Evolutionary conservation across 2,113 vertebrate species (phyloP), one percentile per base, ranked within the genome.

Genomic region (Buteo buteo): DNA sequence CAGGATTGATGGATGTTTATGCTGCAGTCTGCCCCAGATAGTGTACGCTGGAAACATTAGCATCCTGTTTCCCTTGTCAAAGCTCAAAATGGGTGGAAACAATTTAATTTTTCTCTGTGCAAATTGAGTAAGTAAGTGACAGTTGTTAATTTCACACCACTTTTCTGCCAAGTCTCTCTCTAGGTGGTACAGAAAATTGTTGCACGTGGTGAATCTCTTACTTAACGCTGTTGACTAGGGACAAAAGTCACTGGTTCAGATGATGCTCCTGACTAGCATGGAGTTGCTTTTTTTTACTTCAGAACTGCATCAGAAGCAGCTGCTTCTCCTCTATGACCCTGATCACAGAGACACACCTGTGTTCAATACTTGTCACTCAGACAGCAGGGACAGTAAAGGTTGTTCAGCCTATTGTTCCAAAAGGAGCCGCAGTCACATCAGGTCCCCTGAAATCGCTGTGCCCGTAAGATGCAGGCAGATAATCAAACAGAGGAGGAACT

Each of bases 21-120:
- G 71, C 32, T 92, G 36, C 79, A 83, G 47, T 62, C 50, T 44
- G 66, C 28, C 38, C 81, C 74, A 93, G 76, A 79, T 32, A 82
- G 25, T 49, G 26, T 44, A 45, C n/a, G 45, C 72, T 92, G 71
- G 77, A 90, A 95, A 58, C 22, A 87, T 92, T 88, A 92, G 42
- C 84, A 95, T 93, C 84, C 65, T 86, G 24, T 83, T 97, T 96
- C 72, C 82, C 70, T 94, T 96, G 82, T 95, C 90, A 96, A 86
- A 92, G 76, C 61, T 76, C 62, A 90, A 81, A 96, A 88, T 74
- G 21, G 90, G 38, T 87, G 79, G 78, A 93, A 97, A 92, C 29
- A 71, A 73, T 88, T 86, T 78, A 65, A 73, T 93, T 91, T 95
- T 92, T 82, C 82, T 83, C 70, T 84, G n/a, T 81, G 34, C 29